Evolutionary conservation across 2,797 vertebrate species (phyloP).

Genomic region (Hephaestus fuliginosus): DNA sequence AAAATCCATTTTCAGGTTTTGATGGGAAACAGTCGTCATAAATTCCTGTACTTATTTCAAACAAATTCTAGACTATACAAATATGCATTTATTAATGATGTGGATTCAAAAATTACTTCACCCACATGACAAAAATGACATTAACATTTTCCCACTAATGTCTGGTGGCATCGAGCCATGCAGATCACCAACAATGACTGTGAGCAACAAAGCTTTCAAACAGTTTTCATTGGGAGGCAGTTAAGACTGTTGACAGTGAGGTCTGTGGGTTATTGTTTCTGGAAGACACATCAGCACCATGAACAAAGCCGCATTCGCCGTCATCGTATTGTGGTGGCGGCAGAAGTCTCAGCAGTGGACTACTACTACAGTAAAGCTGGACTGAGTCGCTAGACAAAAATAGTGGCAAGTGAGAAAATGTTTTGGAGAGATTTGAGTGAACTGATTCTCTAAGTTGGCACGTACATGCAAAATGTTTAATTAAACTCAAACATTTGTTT

Average conservation of each 20-base stretch:
- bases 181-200: not conserved
- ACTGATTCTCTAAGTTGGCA: constrained; percentile 27
- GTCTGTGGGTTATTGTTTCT: constrained; percentile 31
- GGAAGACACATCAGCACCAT: constrained; percentile 42
- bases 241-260: constrained; percentile 17
- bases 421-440: constrained; percentile 14
- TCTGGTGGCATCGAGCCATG: constrained; percentile 1
- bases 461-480: constrained; percentile 73
- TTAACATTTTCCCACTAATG: constrained; percentile 15
- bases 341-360: constrained; percentile 15
- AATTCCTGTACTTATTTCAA: constrained; percentile 29
- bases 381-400: not conserved
- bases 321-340: constrained; percentile 10
- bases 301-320: constrained; percentile 11
- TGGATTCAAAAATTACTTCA: constrained; percentile 31
- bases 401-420: constrained; percentile 6
- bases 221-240: not conserved
- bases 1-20: constrained; percentile 38
- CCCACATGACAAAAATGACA: constrained; percentile 17
- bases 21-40: constrained; percentile 36
- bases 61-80: constrained; percentile 11
- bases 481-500: constrained; percentile 71
- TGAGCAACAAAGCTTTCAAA: constrained; percentile 13
- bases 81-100: constrained; percentile 26
- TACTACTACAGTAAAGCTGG: constrained; percentile 3